Evolutionary conservation across 2,888 invertebrate species (phyloP).

Genomic region (Drosophila falleni): DNA sequence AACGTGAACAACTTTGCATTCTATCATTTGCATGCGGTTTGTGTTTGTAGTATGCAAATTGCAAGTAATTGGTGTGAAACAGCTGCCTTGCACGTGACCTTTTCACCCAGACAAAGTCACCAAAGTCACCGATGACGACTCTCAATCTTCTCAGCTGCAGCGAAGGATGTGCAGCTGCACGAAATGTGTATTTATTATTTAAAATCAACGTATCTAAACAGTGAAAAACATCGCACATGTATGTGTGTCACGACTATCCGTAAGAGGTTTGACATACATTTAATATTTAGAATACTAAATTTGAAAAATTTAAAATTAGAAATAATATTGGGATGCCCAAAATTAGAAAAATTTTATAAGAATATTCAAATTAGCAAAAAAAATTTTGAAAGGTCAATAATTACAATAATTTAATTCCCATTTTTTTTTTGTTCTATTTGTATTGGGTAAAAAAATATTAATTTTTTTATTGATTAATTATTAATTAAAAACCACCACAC

Average conservation of each 20-base stretch:
- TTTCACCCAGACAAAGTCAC: slow-evolving; percentile 16
- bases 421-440: too few relatives aligned
- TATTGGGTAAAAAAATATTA: too few relatives aligned
- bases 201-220: slow-evolving; percentile 52
- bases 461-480: too few relatives aligned
- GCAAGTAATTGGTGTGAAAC: slow-evolving; percentile 80
- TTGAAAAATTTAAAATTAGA: background rate
- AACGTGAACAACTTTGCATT: slow-evolving; percentile 55
- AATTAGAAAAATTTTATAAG: too few relatives aligned
- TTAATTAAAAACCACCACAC: too few relatives aligned
- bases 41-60: slow-evolving; percentile 71
- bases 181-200: slow-evolving; percentile 75
- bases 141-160: slow-evolving; percentile 30
- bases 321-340: too few relatives aligned
- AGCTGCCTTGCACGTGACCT: slow-evolving; percentile 75
- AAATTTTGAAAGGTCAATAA: too few relatives aligned
- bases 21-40: slow-evolving; percentile 79
- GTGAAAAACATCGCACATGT: slow-evolving; percentile 23
- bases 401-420: too few relatives aligned
- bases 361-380: too few relatives aligned
- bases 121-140: slow-evolving; percentile 6
- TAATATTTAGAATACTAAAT: background rate
- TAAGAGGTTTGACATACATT: background rate
- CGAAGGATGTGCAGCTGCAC: slow-evolving; percentile 27
- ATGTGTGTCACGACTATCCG: background rate